Evolutionary conservation across 1,140 invertebrate genomes (phyloP), one percentile per base, ranked within the genome.

Genomic region (Lordiphosa clarofinis): DNA sequence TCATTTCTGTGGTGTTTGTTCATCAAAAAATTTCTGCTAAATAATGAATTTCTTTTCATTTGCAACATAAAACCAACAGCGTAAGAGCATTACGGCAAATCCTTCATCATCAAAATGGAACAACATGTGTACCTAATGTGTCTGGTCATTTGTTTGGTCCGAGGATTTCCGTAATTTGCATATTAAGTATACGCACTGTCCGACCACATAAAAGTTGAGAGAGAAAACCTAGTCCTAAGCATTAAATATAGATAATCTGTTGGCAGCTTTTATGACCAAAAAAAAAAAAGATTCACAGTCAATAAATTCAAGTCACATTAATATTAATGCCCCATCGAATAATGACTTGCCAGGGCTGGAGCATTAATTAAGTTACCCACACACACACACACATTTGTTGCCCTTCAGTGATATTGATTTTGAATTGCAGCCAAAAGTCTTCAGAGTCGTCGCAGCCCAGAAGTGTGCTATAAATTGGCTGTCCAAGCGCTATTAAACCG

Each of bases 291-390:
- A 24, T 31, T 31, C 46, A 37, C 39, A 36, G 35, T 12, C 36
- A 65, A 24, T 66, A 59, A 72, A 59, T 72, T 54, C 54, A 48
- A 56, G 31, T 37, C 50, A 31, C 56, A 74, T 58, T 59, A 66
- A 79, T 56, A 70, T 70, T 70, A 60, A 70, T 79, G 54, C 33
- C 31, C 63, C 37, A 56, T 59, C 21, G 11, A 47, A 64, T 54
- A 65, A 75, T 54, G 65, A 75, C 56, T 49, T 7, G 28, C 28
- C 28, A 31, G 28, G 28, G 28, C 4, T 28, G 24, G 5, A 28
- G 4, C 24, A 56, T 39, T 37, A 36, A 36, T 53, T 55, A 40
- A 53, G 33, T 52, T 36, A 58, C 12, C 24, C 4, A 28, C 19
- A 19, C 19, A 19, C 3, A 19, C 3, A 19, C 3, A 19, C 19